Evolutionary conservation across 2,888 invertebrate species (phyloP), one percentile per base, ranked within the genome.

Genomic region (Lathronympha strigana): DNA sequence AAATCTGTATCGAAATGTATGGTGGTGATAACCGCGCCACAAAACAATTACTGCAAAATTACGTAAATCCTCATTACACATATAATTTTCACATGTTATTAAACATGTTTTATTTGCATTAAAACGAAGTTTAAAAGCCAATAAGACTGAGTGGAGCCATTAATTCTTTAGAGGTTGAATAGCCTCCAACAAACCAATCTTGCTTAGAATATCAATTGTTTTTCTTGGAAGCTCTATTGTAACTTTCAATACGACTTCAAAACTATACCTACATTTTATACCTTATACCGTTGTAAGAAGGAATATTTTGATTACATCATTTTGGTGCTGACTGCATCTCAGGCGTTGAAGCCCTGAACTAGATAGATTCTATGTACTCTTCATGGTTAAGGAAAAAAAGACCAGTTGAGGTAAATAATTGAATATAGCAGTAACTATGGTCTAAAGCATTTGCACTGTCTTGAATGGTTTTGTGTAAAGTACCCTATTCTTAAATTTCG

Each of bases 121-220:
- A 79, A 83, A 82, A 78, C 74, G 78, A 83, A 70, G 81, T 82
- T 82, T 81, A 80, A 87, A 81, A 77, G 79, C 80, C 77, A 77
- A 74, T 77, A 78, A 84, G 78, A 82, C 77, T 75, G 77, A 81
- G 80, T 78, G 80, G 72, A 72, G 79, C 84, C 83, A 87, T 89
- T 88, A 87, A 85, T 87, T 88, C 84, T 79, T 80, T 76, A 78
- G 81, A 76, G 80, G 90, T 88, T 90, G 86, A 90, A 88, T 77
- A 81, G 84, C 87, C 90, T 83, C 78, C 74, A 75, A 72, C 72
- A 76, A 76, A 76, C 76, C 81, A 76, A 78, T 78, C 82, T 81
- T 79, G 88, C 84, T 85, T 86, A 82, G 89, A 87, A 90, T 90
- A 87, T 82, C 82, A 90, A 90, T 88, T 83, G 81, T 82, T 86